These are phyloP conservation scores for Albula glossodonta DNA, from an alignment of 2,113 vertebrate species.

Conservation along the genomic window DNA sequence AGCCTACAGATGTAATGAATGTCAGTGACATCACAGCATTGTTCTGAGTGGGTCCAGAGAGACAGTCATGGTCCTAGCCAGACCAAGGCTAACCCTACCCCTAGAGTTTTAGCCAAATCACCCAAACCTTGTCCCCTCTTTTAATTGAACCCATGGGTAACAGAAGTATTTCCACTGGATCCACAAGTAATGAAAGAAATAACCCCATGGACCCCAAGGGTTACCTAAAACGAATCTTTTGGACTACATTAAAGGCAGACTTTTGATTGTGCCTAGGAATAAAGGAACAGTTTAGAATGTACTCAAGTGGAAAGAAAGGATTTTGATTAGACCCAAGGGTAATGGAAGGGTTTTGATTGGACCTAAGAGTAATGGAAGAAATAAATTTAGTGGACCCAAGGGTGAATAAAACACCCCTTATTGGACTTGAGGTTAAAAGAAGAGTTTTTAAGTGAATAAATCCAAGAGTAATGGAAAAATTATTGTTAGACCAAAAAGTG, in stretches of 20 bases:
- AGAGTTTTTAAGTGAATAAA: background rate
- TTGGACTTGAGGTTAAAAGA: background rate
- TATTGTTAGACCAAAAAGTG: background rate
- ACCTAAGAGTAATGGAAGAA: background rate
- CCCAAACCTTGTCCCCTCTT: no score
- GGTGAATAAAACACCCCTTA: background rate
- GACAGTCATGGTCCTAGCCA: background rate
- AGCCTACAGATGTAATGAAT: background rate
- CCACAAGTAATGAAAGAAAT: no score
- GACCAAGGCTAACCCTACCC: no score
- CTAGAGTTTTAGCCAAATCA: no score
- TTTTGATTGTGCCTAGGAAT: no score
- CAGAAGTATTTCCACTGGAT: no score
- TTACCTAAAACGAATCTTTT: no score
- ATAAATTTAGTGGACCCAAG: background rate
- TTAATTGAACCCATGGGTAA: no score
- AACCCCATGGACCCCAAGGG: no score
- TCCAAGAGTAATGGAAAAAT: background rate
- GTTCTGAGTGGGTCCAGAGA: background rate
- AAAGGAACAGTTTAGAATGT: no score
- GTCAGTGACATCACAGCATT: background rate
- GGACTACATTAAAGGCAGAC: no score
- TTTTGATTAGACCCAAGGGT: background rate
- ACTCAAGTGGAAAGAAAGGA: background rate
- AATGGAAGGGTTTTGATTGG: background rate